phyloP scores from a whole-genome alignment of 92 coral and sea anemone species.

The Diadumene lineata region DNA sequence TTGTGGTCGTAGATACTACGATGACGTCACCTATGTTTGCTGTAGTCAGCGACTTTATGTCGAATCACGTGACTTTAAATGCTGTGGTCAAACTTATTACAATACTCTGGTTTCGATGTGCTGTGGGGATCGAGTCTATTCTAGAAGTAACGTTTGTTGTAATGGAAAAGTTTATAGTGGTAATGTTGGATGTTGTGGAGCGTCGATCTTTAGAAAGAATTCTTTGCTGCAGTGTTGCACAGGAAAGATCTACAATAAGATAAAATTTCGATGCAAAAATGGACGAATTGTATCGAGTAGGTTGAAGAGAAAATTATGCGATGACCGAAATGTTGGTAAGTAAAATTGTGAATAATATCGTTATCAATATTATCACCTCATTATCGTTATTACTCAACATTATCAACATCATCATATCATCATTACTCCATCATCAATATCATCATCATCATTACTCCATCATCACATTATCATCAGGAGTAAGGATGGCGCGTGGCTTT shows the following conservation, averaged over 20 bases:
- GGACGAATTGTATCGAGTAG: conserved; percentile 1
- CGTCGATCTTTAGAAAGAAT: not conserved
- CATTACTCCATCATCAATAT: not conserved
- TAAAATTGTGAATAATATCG: no score
- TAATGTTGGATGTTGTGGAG: conserved; percentile 23
- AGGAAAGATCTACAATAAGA: conserved; percentile 7
- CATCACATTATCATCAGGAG: not conserved
- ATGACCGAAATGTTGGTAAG: conserved; percentile 18
- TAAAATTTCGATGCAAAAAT: conserved; percentile 9
- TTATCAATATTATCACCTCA: not conserved
- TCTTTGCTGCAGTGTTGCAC: conserved; percentile 10
- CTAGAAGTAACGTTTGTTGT: conserved; percentile 22
- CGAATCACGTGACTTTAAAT: not conserved
- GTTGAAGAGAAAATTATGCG: conserved; percentile 19
- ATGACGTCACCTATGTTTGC: conserved; percentile 30
- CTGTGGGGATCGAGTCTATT: conserved; percentile 20
- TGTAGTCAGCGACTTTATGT: conserved; percentile 20
- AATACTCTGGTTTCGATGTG: conserved; percentile 13
- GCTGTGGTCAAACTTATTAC: conserved; percentile 9
- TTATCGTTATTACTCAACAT: not conserved
- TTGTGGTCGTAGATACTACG: conserved; percentile 17
- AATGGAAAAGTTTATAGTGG: not conserved
- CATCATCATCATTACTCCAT: not conserved
- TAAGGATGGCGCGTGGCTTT: no score
- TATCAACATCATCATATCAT: not conserved